Base-by-base conservation (phyloP, 2,888 invertebrate genomes). In the Apodemia hepburni region DNA sequence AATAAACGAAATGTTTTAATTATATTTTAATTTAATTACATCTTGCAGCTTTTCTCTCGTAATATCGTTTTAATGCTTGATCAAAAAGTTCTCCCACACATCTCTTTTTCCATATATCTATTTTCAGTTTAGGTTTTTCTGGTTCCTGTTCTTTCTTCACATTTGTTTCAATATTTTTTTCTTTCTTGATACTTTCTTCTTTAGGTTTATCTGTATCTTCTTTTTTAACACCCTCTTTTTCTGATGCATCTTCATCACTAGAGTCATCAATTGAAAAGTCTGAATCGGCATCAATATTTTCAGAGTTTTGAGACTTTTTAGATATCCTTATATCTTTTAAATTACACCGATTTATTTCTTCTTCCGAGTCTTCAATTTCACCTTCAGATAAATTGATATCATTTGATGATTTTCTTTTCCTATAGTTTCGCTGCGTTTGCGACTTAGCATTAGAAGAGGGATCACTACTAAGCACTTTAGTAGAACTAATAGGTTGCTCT, bases 41-140 rank as follows among this genome's bases (percentile, higher is more conserved):
- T 74, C 94, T 92, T 7, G 89, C 79, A 33, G 95, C 92, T 85
- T 96, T 96, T 70, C 97, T 93, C 75, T 94, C 93, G 77, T 94
- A 95, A 83, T 96, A 97, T 74, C 96, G 93, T 73, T 94, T 93
- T 38, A 96, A 80, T 17, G 97, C 97, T 64, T 93, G 95, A 64
- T 96, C 95, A 81, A 95, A 96, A 3, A 94, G 92, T 60, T 92
- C 93, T 8, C 96, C 97, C 17, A 97, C 94, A 35, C 97, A 97
- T 71, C 97, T 92, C 76, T 97, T 97, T 74, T 95, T 94, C 96
- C 97, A 97, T 74, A 97, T 95, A 76, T 95, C 94, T 66, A 93
- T 85, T 87, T 95, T 95, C 11, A 90, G 87, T 75, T 87, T 85
- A n/a, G 77, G 73, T 60, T 71, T 72, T 59, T 65, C 67, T 58